Base-by-base conservation (phyloP, 2,797 vertebrate species). In the Protosalanx chinensis region DNA sequence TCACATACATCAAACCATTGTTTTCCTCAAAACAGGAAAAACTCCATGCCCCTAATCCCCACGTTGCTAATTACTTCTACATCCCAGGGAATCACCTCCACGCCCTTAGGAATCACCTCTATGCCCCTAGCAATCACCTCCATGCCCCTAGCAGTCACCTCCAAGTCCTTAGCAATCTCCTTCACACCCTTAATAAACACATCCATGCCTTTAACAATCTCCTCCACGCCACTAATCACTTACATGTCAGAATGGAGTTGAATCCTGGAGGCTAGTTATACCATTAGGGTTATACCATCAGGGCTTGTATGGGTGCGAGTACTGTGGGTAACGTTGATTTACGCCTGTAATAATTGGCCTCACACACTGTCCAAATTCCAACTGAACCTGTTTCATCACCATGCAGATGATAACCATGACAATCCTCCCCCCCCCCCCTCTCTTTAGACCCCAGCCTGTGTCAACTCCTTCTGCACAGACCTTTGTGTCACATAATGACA, bases 1-100 rank as follows among this genome's bases (percentile, higher is more conserved):
- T 91, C 95, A 93, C 93, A 95, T 94, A 94, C 95, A 95, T 92
- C 92, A 95, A 94, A 95, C 8, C 88, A 89, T 69, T 86, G 86
- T 89, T 93, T 93, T 94, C 92, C 90, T 91, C 89, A 92, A 91
- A 91, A 94, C 87, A 75, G 73, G 58, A 85, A 88, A 90, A 93
- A 4, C 33, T 35, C 6, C 33, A 35, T 35, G 33, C 33, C 33
- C 6, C 33, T 35, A 35, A 35, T 35, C 33, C 3, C 33, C 33
- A 35, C 33, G 33, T 35, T 6, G 33, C 33, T 35, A 35, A 35
- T 35, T 35, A 35, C 33, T 35, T 35, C 33, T 53, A 12, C 32
- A 18, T 57, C 53, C 16, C 53, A 16, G n/a, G 53, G 23, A 27
- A 15, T 58, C 57, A 20, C n/a, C 37, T 41, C 8, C 37, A 41